phyloP scores from a whole-genome alignment of 2,113 vertebrate species.

The Rhinopomastus cyanomelas region DNA sequence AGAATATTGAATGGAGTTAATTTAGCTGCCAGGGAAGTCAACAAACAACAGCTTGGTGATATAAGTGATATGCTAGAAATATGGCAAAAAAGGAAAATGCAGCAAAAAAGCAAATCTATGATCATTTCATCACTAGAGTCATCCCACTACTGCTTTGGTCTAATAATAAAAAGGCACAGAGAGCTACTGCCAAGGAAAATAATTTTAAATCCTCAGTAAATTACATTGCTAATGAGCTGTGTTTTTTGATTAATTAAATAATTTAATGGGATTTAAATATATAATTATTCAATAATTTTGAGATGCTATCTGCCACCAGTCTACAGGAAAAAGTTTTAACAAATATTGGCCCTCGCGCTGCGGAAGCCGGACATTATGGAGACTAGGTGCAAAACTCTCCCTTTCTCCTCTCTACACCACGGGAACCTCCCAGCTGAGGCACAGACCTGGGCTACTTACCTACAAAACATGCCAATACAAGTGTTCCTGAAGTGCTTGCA shows the following conservation, averaged over 20 bases:
- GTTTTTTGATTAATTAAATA: background rate
- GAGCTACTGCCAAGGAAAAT: background rate
- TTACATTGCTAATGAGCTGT: background rate
- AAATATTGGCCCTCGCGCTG: background rate
- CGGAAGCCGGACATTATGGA: background rate
- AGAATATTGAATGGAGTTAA: background rate
- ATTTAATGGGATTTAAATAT: background rate
- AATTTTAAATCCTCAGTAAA: background rate
- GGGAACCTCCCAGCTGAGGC: background rate
- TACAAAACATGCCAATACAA: background rate
- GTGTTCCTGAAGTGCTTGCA: background rate
- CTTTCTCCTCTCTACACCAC: background rate
- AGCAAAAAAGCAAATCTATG: background rate
- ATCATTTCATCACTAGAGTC: background rate
- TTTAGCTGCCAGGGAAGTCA: background rate
- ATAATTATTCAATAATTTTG: background rate
- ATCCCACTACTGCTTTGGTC: background rate
- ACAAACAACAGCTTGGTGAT: background rate
- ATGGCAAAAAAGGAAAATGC: background rate
- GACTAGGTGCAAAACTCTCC: background rate
- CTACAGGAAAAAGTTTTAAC: background rate
- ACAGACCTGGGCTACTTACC: background rate
- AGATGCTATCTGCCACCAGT: background rate
- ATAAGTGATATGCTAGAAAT: background rate
- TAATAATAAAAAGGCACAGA: background rate